These are phyloP conservation scores for Bos indicus DNA, from an alignment of 2,113 vertebrate species.

Conservation along the genomic window DNA sequence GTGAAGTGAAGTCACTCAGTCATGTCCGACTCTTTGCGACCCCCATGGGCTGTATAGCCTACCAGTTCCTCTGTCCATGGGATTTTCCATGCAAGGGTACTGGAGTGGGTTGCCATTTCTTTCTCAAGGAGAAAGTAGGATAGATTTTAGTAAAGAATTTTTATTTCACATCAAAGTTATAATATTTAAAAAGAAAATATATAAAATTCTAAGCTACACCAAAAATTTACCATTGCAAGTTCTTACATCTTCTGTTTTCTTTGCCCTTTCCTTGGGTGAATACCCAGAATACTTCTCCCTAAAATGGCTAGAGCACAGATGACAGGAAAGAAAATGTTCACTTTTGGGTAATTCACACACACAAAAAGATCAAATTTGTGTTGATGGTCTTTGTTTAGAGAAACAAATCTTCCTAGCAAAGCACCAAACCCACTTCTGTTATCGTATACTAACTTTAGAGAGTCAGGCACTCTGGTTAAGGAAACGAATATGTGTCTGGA, in stretches of 20 bases:
- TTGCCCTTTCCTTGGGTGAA: background rate
- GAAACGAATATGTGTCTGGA: background rate
- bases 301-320: background rate
- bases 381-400: background rate
- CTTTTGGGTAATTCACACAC: background rate
- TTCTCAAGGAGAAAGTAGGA: background rate
- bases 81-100: background rate
- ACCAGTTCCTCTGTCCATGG: background rate
- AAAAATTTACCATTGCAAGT: background rate
- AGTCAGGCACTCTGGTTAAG: background rate
- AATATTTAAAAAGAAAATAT: conserved; percentile 1
- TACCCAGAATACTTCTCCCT: background rate
- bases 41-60: background rate
- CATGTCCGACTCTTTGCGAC: background rate
- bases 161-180: conserved; percentile 19
- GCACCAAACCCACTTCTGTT: background rate
- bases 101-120: background rate
- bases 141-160: conserved; percentile 22
- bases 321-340: background rate
- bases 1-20: background rate
- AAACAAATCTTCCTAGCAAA: conserved; percentile 6
- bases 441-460: background rate
- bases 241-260: conserved; percentile 1
- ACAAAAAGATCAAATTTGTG: background rate
- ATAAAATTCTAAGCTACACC: conserved; percentile 8